phyloP scores from a whole-genome alignment of 2,113 vertebrate species.

The Copsychus sechellarum region DNA sequence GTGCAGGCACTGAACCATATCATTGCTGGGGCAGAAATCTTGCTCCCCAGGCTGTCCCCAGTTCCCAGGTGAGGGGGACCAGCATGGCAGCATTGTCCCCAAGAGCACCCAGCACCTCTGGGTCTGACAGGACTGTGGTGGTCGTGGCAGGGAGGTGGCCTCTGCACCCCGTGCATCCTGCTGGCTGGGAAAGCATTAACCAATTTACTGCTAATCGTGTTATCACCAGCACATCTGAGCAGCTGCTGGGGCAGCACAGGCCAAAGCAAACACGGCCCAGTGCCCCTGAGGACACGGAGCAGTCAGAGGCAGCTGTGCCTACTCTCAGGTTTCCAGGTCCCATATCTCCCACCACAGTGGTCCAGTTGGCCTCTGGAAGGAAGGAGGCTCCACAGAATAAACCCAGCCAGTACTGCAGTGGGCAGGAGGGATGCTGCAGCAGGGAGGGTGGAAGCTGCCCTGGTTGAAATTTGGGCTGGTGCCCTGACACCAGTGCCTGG shows the following conservation, averaged over 20 bases:
- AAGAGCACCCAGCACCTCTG: not conserved
- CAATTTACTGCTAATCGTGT: constrained; percentile 52
- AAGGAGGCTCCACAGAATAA: not conserved
- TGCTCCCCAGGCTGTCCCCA: not conserved
- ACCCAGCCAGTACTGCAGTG: not conserved
- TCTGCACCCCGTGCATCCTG: not conserved
- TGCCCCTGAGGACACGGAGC: not conserved
- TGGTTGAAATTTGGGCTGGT: not conserved
- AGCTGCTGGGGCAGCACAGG: constrained; percentile 43
- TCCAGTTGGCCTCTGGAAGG: not conserved
- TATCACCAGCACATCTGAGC: constrained; percentile 52
- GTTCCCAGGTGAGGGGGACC: not conserved
- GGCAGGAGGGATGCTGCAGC: not conserved
- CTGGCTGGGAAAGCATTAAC: constrained; percentile 46
- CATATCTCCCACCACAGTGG: not conserved
- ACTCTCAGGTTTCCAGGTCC: not conserved
- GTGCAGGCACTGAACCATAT: not conserved
- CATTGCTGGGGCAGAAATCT: not conserved
- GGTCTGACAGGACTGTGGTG: not conserved
- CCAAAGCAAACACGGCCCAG: constrained; percentile 50
- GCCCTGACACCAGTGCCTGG: fast-evolving
- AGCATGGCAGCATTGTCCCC: not conserved
- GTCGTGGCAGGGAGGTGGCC: not conserved
- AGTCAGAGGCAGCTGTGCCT: not conserved
- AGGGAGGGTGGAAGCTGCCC: not conserved